These are phyloP conservation scores for Chiloscyllium punctatum DNA, from an alignment of 2,797 vertebrate species.

Conservation along the genomic window DNA sequence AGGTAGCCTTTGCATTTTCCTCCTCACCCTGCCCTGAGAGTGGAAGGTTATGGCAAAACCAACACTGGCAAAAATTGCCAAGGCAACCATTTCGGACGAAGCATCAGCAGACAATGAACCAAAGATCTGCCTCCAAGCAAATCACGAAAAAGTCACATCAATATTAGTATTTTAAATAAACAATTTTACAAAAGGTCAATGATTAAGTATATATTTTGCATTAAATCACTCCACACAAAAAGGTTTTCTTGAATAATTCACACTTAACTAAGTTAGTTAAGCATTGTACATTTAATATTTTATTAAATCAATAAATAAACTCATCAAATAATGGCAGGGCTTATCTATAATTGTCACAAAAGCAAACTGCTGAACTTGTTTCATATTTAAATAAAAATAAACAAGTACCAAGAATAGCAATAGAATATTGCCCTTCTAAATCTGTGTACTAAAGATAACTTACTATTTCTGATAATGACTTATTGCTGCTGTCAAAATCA, in stretches of 20 bases:
- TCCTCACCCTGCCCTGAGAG: too few species aligned
- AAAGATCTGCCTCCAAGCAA: too few species aligned
- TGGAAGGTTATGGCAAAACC: too few species aligned
- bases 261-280: background rate
- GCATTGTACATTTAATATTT: background rate
- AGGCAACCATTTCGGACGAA: too few species aligned
- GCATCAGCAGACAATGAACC: too few species aligned
- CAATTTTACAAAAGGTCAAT: background rate
- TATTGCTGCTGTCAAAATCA: conserved; percentile 59
- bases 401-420: background rate
- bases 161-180: background rate
- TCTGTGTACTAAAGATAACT: conserved; percentile 54
- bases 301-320: background rate
- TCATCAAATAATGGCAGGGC: background rate
- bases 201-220: background rate
- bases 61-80: too few species aligned
- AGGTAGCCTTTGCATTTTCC: too few species aligned
- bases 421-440: conserved; percentile 18
- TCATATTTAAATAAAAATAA: background rate
- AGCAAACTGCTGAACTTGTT: background rate
- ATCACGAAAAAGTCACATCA: background rate
- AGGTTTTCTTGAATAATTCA: background rate
- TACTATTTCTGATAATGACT: conserved; percentile 64
- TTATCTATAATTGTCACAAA: background rate
- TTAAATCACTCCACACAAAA: background rate